Evolutionary conservation across 2,797 vertebrate species (phyloP).

Genomic region (Girardinus metallicus): DNA sequence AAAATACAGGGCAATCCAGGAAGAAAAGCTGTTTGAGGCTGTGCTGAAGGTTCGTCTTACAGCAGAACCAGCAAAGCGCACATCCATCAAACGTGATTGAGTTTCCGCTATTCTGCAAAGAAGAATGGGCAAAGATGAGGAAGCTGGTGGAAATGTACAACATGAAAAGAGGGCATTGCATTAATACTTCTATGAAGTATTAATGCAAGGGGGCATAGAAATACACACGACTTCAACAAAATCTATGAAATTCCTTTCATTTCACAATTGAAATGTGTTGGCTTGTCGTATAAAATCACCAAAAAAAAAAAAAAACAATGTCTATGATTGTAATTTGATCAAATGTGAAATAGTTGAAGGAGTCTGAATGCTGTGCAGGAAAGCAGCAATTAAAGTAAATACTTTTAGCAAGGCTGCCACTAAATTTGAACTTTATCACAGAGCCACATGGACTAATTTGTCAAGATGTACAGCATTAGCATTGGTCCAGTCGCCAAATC

Average conservation of each 20-base stretch:
- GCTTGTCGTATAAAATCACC: neutral
- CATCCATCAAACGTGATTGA: neutral
- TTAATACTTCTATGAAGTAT: neutral
- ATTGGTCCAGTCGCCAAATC: neutral
- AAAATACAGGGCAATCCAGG: neutral
- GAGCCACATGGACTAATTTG: neutral
- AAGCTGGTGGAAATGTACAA: neutral
- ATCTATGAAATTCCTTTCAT: neutral
- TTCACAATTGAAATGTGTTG: neutral
- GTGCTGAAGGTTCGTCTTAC: neutral
- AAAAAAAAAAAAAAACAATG: too few relatives aligned
- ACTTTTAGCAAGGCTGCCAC: neutral
- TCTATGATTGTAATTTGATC: neutral
- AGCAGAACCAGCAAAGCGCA: neutral
- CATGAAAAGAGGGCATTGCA: neutral
- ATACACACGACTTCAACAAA: neutral
- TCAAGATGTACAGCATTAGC: neutral
- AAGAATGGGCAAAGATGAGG: neutral
- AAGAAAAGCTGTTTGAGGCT: neutral
- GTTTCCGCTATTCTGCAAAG: neutral
- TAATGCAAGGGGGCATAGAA: neutral
- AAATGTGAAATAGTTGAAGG: neutral
- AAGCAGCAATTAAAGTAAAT: neutral
- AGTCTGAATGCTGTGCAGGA: neutral
- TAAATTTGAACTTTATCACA: neutral